Evolutionary conservation across 2,888 invertebrate genomes (phyloP).

Genomic region (Cyaniris semiargus): DNA sequence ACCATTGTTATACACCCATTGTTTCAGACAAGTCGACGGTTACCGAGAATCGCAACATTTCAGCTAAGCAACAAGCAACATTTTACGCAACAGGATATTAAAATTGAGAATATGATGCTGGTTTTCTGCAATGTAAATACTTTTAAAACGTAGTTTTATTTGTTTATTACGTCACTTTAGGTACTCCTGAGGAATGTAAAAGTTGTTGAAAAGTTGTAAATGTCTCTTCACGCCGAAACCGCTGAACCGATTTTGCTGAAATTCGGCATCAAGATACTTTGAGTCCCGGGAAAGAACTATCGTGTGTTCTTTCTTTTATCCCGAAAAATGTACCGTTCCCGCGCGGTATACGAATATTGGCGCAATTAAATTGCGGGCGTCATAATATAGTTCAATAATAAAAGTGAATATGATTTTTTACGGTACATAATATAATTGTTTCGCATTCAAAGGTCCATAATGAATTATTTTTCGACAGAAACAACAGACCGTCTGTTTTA

Average conservation of each 20-base stretch:
- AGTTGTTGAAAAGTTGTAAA: too few species aligned
- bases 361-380: too few species aligned
- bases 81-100: neutral
- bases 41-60: neutral
- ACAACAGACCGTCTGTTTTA: neutral
- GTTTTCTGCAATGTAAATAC: neutral
- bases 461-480: neutral
- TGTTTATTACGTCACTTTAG: too few species aligned
- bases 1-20: slow-evolving; percentile 10
- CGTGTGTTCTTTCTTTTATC: too few species aligned
- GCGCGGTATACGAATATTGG: too few species aligned
- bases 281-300: too few species aligned
- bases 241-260: too few species aligned
- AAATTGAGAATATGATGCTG: neutral
- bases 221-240: too few species aligned
- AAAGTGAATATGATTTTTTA: neutral
- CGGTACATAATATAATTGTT: neutral
- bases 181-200: too few species aligned
- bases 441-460: neutral
- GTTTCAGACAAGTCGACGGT: slow-evolving; percentile 22
- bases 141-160: neutral
- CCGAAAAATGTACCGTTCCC: too few species aligned
- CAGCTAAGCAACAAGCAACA: neutral
- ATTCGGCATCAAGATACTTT: too few species aligned
- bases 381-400: neutral